Evolutionary conservation across 2,113 vertebrate species (phyloP).

Genomic region (Rhombomys opimus): DNA sequence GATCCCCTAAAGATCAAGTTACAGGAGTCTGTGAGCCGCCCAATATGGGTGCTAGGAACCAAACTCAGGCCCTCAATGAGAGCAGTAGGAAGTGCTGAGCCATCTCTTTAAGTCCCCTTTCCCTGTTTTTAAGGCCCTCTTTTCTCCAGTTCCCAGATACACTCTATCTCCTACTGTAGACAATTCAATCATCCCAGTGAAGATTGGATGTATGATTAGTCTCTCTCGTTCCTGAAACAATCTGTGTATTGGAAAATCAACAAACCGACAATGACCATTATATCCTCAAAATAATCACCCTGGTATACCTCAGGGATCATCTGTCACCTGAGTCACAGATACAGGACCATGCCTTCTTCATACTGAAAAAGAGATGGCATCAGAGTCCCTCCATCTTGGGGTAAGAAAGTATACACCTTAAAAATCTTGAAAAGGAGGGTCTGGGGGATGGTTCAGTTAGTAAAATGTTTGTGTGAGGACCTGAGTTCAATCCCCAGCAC

Average conservation of each 20-base stretch:
- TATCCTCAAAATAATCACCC: background rate
- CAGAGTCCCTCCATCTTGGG: background rate
- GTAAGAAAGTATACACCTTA: background rate
- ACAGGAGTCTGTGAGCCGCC: background rate
- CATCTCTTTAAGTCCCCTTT: background rate
- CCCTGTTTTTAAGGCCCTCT: background rate
- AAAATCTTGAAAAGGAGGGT: background rate
- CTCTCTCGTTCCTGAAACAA: background rate
- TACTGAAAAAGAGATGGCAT: background rate
- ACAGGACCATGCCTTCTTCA: background rate
- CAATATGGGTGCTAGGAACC: background rate
- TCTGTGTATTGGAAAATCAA: background rate
- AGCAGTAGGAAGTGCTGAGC: background rate
- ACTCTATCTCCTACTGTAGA: background rate
- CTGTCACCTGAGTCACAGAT: background rate
- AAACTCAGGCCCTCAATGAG: background rate
- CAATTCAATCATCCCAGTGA: background rate
- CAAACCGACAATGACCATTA: rapidly evolving
- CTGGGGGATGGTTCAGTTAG: too few species aligned
- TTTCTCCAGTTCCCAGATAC: background rate
- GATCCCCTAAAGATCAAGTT: background rate
- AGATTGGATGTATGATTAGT: background rate
- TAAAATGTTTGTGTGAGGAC: background rate
- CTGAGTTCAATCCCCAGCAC: background rate
- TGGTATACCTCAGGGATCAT: background rate